Conservation (phyloP, 2,888 invertebrate genomes). For the Amphimallon solstitiale region DNA sequence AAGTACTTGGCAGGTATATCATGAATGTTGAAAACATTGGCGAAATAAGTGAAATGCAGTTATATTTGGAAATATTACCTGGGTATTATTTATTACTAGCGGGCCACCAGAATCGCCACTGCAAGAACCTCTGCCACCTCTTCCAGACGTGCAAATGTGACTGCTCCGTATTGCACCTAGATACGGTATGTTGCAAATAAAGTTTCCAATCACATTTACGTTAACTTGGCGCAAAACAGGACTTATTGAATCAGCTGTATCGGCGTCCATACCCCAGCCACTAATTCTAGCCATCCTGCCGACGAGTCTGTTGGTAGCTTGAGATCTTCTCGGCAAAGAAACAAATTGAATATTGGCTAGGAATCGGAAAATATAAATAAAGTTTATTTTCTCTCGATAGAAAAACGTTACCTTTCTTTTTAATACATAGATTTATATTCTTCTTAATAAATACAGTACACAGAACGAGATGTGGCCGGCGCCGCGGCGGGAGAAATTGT, state of each 20-base stretch:
- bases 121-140: conserved; percentile 30
- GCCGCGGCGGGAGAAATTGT: too few species aligned
- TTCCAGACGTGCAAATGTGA: conserved; percentile 34
- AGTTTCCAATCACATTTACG: conserved; percentile 27
- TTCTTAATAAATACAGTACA: too few species aligned
- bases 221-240: conserved; percentile 20
- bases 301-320: conserved; percentile 15
- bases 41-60: too few species aligned
- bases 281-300: conserved; percentile 27
- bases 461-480: too few species aligned
- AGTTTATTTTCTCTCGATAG: too few species aligned
- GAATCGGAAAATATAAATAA: too few species aligned
- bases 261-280: conserved; percentile 35
- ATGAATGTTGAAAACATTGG: too few species aligned
- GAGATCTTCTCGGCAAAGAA: conserved; percentile 14
- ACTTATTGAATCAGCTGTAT: conserved; percentile 1
- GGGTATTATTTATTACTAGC: conserved; percentile 8
- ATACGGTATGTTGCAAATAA: conserved; percentile 30
- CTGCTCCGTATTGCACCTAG: conserved; percentile 18
- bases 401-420: too few species aligned
- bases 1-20: too few species aligned
- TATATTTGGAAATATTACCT: background rate
- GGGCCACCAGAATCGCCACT: conserved; percentile 37
- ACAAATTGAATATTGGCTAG: background rate
- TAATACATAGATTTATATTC: too few species aligned